Conservation (phyloP, 1,140 invertebrate genomes). For the Drosophila azteca region DNA sequence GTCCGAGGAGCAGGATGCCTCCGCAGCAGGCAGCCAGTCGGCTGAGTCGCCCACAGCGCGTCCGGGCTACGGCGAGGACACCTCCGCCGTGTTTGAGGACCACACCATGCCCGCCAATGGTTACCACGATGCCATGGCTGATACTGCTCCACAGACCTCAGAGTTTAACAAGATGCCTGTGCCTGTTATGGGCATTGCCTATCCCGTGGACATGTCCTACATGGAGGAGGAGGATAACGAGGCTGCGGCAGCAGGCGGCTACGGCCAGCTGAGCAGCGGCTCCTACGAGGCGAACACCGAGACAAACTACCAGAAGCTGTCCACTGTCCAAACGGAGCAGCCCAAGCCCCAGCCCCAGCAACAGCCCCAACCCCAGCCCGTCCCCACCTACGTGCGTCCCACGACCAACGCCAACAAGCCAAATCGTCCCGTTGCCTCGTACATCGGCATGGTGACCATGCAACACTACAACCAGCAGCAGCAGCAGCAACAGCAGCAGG, state of each 20-base stretch:
- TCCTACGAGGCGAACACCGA: constrained; percentile 65
- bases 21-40: constrained; percentile 36
- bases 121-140: constrained; percentile 60
- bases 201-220: constrained; percentile 77
- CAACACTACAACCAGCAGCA: constrained; percentile 61
- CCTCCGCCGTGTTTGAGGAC: constrained; percentile 62
- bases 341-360: constrained; percentile 46
- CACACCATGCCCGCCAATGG: constrained; percentile 71
- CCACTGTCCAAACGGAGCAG: constrained; percentile 52
- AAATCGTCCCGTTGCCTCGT: constrained; percentile 69
- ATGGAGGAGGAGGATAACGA: constrained; percentile 62
- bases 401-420: constrained; percentile 50
- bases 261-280: constrained; percentile 34
- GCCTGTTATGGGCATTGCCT: constrained; percentile 74
- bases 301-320: constrained; percentile 52
- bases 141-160: constrained; percentile 58
- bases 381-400: constrained; percentile 56
- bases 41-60: constrained; percentile 51
- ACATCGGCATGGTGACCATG: constrained; percentile 76
- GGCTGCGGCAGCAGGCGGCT: constrained; percentile 11
- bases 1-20: constrained; percentile 55
- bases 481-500: neutral
- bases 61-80: constrained; percentile 61
- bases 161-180: constrained; percentile 81
- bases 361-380: constrained; percentile 40